Conservation (phyloP, 1,140 invertebrate species). For the Papilio polytes region DNA sequence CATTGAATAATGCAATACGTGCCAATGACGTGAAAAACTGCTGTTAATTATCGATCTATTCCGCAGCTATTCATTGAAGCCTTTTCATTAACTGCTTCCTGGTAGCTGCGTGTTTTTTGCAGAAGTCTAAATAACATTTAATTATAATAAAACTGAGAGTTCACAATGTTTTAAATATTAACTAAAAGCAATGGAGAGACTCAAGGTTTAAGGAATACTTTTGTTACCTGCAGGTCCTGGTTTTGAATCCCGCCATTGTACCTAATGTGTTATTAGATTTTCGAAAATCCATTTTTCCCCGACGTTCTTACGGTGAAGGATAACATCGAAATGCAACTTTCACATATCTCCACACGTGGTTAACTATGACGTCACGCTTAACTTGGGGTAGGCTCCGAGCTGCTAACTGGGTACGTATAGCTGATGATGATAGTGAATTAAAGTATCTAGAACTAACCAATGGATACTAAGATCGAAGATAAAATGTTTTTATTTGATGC, state of each 20-base stretch:
- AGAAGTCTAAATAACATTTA: not conserved
- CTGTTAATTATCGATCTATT: conserved; percentile 4
- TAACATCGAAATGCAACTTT: too few relatives aligned
- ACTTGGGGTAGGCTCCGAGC: too few relatives aligned
- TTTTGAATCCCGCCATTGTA: too few relatives aligned
- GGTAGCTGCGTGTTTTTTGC: not conserved
- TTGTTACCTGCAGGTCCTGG: too few relatives aligned
- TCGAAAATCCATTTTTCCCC: too few relatives aligned
- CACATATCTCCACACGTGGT: too few relatives aligned
- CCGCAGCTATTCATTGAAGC: not conserved
- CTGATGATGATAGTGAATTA: not conserved
- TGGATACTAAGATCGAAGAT: not conserved
- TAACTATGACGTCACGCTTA: too few relatives aligned
- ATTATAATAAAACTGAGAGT: not conserved
- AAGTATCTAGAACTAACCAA: not conserved
- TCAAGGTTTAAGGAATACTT: too few relatives aligned
- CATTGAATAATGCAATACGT: conserved; percentile 21
- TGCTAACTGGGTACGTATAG: too few relatives aligned
- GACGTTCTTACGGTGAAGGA: too few relatives aligned
- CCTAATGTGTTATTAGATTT: too few relatives aligned
- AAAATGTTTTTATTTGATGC: not conserved
- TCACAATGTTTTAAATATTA: not conserved
- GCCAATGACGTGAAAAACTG: conserved; percentile 5
- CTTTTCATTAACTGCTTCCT: not conserved
- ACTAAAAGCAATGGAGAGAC: too few relatives aligned